A percentile compares a stretch with the other conserved stretches of the same genome.
These are phyloP conservation scores for Bombus consobrinus DNA, from an alignment of 1,140 invertebrate species.

Conservation along the genomic window DNA sequence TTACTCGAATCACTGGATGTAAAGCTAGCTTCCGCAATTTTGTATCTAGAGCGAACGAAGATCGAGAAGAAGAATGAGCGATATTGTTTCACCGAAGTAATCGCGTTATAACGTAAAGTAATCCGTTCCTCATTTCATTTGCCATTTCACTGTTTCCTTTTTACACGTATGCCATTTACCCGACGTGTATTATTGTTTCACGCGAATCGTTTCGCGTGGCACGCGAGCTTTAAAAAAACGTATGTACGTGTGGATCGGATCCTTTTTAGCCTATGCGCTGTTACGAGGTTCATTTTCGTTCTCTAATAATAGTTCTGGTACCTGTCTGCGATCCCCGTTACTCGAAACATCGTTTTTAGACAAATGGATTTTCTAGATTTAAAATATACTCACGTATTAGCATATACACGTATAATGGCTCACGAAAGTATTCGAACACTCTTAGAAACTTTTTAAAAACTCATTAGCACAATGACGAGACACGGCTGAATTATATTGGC, in stretches of 20 bases:
- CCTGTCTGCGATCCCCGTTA: not conserved
- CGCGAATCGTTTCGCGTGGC: constrained; percentile 2
- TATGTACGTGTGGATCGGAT: not conserved
- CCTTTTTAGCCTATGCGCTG: not conserved
- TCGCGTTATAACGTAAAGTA: not conserved
- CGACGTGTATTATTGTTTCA: not conserved
- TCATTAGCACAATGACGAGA: too few relatives aligned
- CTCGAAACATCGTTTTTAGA: not conserved
- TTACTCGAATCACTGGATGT: constrained; percentile 15
- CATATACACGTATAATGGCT: not conserved
- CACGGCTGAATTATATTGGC: too few relatives aligned
- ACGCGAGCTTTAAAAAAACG: constrained; percentile 6
- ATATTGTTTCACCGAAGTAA: constrained; percentile 12
- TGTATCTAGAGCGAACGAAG: not conserved
- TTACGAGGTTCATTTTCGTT: not conserved
- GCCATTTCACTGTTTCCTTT: not conserved
- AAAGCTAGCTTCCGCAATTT: constrained; percentile 20
- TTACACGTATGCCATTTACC: not conserved
- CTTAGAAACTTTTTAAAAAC: too few relatives aligned
- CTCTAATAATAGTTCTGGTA: constrained; percentile 20
- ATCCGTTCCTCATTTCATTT: constrained; percentile 12
- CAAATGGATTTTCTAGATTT: not conserved
- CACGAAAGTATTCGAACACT: too few relatives aligned
- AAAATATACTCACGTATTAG: not conserved
- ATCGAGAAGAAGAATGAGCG: not conserved